Percentiles rank a stretch among this genome's conserved stretches.
Evolutionary conservation across 2,797 vertebrate genomes (phyloP).

Genomic region (Lacerta viridis): DNA sequence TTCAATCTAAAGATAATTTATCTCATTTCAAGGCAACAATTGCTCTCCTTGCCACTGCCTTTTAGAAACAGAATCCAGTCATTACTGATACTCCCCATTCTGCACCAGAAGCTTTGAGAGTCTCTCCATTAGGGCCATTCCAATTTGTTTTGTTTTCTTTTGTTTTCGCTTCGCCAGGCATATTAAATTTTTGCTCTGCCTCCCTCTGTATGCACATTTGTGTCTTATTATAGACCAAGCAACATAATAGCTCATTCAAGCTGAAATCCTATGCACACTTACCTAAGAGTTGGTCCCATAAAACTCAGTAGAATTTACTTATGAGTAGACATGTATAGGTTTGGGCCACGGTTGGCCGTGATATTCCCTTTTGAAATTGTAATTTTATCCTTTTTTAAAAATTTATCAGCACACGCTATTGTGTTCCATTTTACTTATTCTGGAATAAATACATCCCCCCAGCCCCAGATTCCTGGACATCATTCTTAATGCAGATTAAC

Average conservation of each 20-base stretch:
- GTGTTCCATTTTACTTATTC: background rate
- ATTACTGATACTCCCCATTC: constrained; percentile 26
- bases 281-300: background rate
- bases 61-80: constrained; percentile 48
- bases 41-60: constrained; percentile 35
- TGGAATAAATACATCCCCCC: background rate
- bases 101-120: constrained; percentile 19
- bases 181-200: background rate
- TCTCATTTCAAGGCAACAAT: constrained; percentile 51
- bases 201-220: too few species aligned
- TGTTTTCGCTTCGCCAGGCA: background rate
- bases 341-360: background rate
- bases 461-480: background rate
- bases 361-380: too few species aligned
- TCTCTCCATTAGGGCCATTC: constrained; percentile 3
- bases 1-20: constrained; percentile 62
- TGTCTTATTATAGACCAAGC: background rate
- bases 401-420: background rate
- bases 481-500: too few species aligned
- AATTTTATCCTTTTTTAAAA: too few species aligned
- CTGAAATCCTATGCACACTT: background rate
- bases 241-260: background rate
- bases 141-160: constrained; percentile 27
- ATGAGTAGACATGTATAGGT: background rate
- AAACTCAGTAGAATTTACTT: background rate